phyloP scores from a whole-genome alignment of 1,140 invertebrate genomes.

The Caenorhabditis latens region DNA sequence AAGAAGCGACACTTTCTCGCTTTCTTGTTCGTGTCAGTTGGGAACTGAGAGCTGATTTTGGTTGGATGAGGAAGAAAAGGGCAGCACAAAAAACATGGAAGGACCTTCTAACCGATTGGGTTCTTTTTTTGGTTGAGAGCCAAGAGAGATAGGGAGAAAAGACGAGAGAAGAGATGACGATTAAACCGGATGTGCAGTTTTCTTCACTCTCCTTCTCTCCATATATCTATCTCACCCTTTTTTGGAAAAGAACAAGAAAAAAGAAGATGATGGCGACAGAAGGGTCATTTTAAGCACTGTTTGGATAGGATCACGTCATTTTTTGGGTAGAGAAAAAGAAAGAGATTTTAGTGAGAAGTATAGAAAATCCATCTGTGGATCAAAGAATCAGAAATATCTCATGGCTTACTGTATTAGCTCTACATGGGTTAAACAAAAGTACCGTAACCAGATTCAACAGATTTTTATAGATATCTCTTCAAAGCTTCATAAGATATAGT shows the following conservation, averaged over 20 bases:
- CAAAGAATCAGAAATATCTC: no score
- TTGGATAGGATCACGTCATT: conserved; percentile 11
- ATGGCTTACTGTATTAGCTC: no score
- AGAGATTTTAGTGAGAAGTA: neutral
- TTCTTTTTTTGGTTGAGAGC: neutral
- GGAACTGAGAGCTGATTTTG: conserved; percentile 1
- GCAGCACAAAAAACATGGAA: conserved; percentile 6
- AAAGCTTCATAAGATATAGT: no score
- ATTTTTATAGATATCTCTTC: no score
- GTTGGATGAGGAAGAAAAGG: neutral
- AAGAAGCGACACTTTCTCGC: neutral
- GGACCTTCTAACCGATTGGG: conserved; percentile 22
- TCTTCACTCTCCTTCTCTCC: neutral
- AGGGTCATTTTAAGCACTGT: conserved; percentile 44
- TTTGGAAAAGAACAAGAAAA: neutral
- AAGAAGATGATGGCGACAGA: neutral
- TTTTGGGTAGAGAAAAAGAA: neutral
- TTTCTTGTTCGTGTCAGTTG: conserved; percentile 1
- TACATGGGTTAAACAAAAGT: no score
- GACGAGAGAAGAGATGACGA: conserved; percentile 33
- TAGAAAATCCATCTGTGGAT: no score
- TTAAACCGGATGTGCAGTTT: conserved; percentile 51
- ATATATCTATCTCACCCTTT: neutral
- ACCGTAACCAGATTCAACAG: no score
- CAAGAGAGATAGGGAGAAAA: conserved; percentile 23